Evolutionary conservation across 1,140 invertebrate species (phyloP), one percentile per base, ranked within the genome.

Genomic region (Matsumurasca onukii): DNA sequence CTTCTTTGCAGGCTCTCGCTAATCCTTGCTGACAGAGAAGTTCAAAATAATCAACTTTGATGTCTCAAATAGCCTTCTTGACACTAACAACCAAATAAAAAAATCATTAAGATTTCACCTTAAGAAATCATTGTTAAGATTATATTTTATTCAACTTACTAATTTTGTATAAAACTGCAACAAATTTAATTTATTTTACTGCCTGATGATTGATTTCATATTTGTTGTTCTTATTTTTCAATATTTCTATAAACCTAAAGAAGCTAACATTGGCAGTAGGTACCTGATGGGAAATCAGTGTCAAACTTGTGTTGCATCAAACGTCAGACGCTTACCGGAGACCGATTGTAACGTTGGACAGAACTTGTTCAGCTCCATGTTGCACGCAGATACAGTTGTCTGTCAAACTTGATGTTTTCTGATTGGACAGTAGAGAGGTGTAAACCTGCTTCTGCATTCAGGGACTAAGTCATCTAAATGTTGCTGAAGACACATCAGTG

Each of bases 321-420:
- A 80, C 97, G 77, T 97, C 92, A 76, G 97, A 99, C 24, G 98
- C 89, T 66, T 89, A 85, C 27, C 94, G 91, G 67, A 87, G 87
- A 0, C 88, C 90, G 9, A 86, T 81, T n/a, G 82, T 75, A 70
- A 89, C 83, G 75, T 84, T 20, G 82, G 80, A 79, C 88, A 94
- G 77, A 86, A 90, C 68, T 78, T 85, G 55, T 90, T 88, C 51
- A 92, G 86, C 79, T 99, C 97, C 1, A 89, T 84, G 51, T 87
- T 84, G 81, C 98, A 99, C 1, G 94, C 92, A 73, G 87, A 79
- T 91, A 98, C 22, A 99, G 80, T 62, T 63, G 67, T 70, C 93
- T 82, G 80, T 99, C 97, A 34, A 97, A 80, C 77, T 95, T 94
- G 55, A 97, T 91, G 77, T 96, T 94, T 73, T 95, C 94, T 0